Base-by-base conservation (phyloP, 1,140 invertebrate species). In the Zaprionus nigranus region DNA sequence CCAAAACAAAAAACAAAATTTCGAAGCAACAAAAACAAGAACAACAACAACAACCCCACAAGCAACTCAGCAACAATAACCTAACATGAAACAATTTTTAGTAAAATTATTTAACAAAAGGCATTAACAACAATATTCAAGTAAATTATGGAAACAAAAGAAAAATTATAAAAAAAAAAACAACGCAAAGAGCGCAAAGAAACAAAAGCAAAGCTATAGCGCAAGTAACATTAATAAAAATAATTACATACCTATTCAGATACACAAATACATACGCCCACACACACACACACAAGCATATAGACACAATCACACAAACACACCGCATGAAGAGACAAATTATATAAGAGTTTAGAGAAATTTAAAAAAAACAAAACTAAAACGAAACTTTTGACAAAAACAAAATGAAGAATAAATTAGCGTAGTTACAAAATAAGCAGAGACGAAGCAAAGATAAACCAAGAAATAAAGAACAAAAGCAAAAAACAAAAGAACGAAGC, bases 261-360 rank as follows among this genome's bases (percentile, higher is more conserved):
- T 58, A 62, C 75, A 77, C 69, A 74, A 51, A 36, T 72, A 83
- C 75, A 74, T 78, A 80, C 43, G 76, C 67, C 75, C 78, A 76
- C 78, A 78, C 58, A 66, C 71, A 68, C 61, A 60, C 43, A 73
- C 61, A 60, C 43, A 78, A 34, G 62, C 20, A 72, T 53, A 79
- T 63, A 61, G 59, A 63, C 64, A 69, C 66, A 26, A 4, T 69
- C 60, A 82, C 70, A 81, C 60, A 77, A 57, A 88, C 66, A 80
- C 75, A 84, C 84, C 73, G 82, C 90, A 91, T 91, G 90, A 91
- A 77, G 81, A 88, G 85, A 90, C 78, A 86, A 82, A 79, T 75
- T 78, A 92, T 77, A 63, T 88, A 75, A 80, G 79, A 83, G 87
- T 92, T 91, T 85, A 88, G 87, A 92, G 84, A 67, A 82, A 91